Base-by-base conservation (phyloP, 2,797 vertebrate genomes). In the Spondyliosoma cantharus region DNA sequence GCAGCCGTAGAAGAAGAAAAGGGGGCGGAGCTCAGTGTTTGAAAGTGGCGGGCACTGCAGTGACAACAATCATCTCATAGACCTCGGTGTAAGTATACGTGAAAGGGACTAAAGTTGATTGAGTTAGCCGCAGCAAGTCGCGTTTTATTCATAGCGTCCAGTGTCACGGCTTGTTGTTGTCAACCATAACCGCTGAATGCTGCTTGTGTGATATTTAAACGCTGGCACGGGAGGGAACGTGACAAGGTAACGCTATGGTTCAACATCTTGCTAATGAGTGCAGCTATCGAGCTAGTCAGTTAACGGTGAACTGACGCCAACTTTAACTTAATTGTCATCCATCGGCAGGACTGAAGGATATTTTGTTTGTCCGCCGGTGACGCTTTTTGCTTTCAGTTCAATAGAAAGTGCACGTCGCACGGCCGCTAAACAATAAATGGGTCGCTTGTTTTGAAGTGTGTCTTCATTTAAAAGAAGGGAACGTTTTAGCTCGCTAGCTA, bases 1-100 rank as follows among this genome's bases (percentile, higher is more conserved):
- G 14, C 3, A 32, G 0, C 0, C 5, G 45, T n/a, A 83, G 90
- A 89, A 86, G 86, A 91, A 89, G 83, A 20, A 64, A 64, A 45
- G 59, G 49, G 45, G 91, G 92, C 1, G 90, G 92, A 81, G 85
- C 81, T 52, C 3, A 0, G 1, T 3, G 86, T 96, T 95, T 95
- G 91, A 96, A 96, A 95, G 87, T 95, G 93, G 95, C 95, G 95
- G 92, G 94, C 82, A 37, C 32, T 37, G 32, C 32, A 75, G 75
- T 1, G 53, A 65, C 22, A 63, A 69, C 46, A 81, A 3, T 14
- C 11, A 16, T 0, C 20, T 43, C 37, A 11, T 2, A 24, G 13
- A 43, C 0, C 12, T 1, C 4, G 12, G 9, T 27, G 14, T 9
- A 20, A 46, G 5, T 43, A 42, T 62, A 43, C n/a, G 17, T 57